These are phyloP conservation scores for Spinus pinus DNA, from an alignment of 2,797 vertebrate genomes.

Conservation along the genomic window DNA sequence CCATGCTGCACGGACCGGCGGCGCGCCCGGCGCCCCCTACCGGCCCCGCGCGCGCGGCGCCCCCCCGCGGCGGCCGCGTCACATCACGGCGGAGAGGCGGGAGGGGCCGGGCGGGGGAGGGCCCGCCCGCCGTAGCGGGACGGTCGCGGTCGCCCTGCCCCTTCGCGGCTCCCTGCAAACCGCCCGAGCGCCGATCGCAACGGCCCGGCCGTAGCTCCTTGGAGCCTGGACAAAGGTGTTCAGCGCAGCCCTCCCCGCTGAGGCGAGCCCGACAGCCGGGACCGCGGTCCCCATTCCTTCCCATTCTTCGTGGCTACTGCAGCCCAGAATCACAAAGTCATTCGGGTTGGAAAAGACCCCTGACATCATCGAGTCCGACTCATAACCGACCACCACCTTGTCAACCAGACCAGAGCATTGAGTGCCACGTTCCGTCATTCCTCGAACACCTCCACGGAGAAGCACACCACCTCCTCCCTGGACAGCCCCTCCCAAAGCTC, in stretches of 20 bases:
- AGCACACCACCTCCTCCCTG: neutral
- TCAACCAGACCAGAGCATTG: neutral
- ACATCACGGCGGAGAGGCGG: neutral
- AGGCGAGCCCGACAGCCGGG: neutral
- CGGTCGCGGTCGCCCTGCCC: neutral
- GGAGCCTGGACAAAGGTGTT: no score
- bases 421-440: neutral
- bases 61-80: constrained; percentile 29
- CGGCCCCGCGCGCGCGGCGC: constrained; percentile 51
- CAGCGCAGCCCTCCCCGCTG: neutral
- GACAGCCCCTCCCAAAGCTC: neutral
- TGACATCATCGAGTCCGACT: neutral
- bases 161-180: neutral
- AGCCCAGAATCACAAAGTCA: neutral
- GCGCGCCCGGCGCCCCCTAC: constrained; percentile 55
- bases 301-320: neutral
- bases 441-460: neutral
- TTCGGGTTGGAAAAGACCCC: neutral
- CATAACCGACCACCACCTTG: neutral
- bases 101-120: neutral
- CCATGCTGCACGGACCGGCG: constrained; percentile 71
- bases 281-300: neutral
- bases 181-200: fast-evolving
- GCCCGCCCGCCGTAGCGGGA: neutral
- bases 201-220: fast-evolving